Evolutionary conservation across 2,797 vertebrate species (phyloP).

Genomic region (Clamator glandarius): DNA sequence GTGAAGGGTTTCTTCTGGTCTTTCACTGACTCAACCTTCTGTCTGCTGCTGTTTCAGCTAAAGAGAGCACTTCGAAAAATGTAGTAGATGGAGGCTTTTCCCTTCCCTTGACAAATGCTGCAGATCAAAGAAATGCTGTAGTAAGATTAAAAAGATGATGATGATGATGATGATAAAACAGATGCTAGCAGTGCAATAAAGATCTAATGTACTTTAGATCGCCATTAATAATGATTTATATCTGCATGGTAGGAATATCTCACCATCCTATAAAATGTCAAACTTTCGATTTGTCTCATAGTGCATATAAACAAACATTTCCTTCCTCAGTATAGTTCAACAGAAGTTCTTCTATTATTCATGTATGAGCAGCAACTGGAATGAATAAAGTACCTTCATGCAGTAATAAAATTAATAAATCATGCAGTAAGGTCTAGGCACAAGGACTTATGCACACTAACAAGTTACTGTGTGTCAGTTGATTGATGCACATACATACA

Average conservation of each 20-base stretch:
- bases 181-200: neutral
- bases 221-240: neutral
- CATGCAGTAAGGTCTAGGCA: neutral
- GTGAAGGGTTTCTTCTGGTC: neutral
- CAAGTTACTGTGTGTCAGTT: neutral
- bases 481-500: neutral
- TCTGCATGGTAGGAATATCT: neutral
- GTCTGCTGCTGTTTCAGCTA: neutral
- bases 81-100: neutral
- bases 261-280: neutral
- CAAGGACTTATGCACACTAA: neutral
- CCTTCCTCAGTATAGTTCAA: neutral
- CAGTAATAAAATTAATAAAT: constrained; percentile 17
- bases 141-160: neutral
- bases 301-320: neutral
- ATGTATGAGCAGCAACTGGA: neutral
- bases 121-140: neutral
- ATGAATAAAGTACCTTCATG: neutral
- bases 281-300: neutral
- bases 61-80: neutral
- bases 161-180: neutral
- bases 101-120: neutral
- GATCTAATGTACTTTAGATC: neutral
- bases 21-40: neutral
- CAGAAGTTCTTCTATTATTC: constrained; percentile 1